A percentile compares a stretch with the other conserved stretches of the same genome.
Evolutionary conservation across 2,888 invertebrate genomes (phyloP).

Genomic region (Ptycholaimellus sp.): DNA sequence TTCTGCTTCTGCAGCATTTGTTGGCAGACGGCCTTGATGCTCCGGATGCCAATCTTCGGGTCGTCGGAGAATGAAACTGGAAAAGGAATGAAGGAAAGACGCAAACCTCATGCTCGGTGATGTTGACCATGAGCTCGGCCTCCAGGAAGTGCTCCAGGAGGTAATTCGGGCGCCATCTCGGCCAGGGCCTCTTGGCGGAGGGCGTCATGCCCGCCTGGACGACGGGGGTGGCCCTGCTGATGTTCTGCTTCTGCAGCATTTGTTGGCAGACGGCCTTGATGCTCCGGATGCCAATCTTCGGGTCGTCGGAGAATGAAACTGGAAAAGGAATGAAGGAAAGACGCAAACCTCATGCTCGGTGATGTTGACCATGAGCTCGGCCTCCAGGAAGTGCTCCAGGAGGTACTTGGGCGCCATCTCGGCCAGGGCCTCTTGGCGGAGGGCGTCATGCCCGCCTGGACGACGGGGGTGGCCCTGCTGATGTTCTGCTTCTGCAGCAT

Average conservation of each 20-base stretch:
- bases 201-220: slow-evolving; percentile 94
- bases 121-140: slow-evolving; percentile 77
- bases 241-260: slow-evolving; percentile 99
- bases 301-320: slow-evolving; percentile 95
- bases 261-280: slow-evolving; percentile 95
- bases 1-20: slow-evolving; percentile 98
- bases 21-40: slow-evolving; percentile 87
- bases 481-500: slow-evolving; percentile 99
- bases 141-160: slow-evolving; percentile 60
- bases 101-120: slow-evolving; percentile 68
- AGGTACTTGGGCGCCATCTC: slow-evolving; percentile 98
- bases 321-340: too few relatives aligned
- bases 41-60: slow-evolving; percentile 87
- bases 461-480: slow-evolving; percentile 81
- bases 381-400: slow-evolving; percentile 48
- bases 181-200: slow-evolving; percentile 88
- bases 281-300: slow-evolving; percentile 93
- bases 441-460: slow-evolving; percentile 81
- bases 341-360: slow-evolving; percentile 58
- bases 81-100: too few relatives aligned
- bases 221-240: slow-evolving; percentile 86
- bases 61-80: slow-evolving; percentile 98
- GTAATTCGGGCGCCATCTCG: too few relatives aligned
- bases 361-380: slow-evolving; percentile 80
- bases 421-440: slow-evolving; percentile 54